Evolutionary conservation across 2,888 invertebrate genomes (phyloP).

Genomic region (Drosophila pseudotakahashii): DNA sequence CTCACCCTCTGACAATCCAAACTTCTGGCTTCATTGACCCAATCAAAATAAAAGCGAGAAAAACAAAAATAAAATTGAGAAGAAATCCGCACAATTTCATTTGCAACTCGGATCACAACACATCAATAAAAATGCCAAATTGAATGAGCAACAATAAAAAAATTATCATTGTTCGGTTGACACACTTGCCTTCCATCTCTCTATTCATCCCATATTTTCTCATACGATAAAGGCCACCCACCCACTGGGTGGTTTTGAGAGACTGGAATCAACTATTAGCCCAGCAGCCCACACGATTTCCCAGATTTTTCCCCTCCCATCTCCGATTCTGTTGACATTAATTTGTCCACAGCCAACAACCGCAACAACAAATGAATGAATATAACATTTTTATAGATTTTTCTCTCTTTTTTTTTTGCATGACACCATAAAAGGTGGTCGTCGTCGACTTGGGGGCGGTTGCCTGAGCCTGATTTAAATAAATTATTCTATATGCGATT

Average conservation of each 20-base stretch:
- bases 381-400: constrained; percentile 46
- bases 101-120: constrained; percentile 56
- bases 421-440: constrained; percentile 76
- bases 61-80: constrained; percentile 17
- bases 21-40: constrained; percentile 35
- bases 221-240: constrained; percentile 32
- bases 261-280: constrained; percentile 24
- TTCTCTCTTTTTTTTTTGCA: constrained; percentile 45
- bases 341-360: constrained; percentile 42
- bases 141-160: constrained; percentile 47
- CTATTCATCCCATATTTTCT: constrained; percentile 16
- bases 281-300: constrained; percentile 25
- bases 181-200: constrained; percentile 4
- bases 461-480: constrained; percentile 72
- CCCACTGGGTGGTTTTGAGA: constrained; percentile 41
- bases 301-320: constrained; percentile 24
- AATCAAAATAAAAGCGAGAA: constrained; percentile 22
- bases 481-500: constrained; percentile 77
- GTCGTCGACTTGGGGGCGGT: constrained; percentile 64
- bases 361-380: constrained; percentile 29
- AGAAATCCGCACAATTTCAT: constrained; percentile 38
- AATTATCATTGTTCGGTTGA: constrained; percentile 42
- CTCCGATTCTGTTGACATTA: constrained; percentile 48
- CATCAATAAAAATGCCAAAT: constrained; percentile 66
- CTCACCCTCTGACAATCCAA: not conserved